Evolutionary conservation across 2,888 invertebrate species (phyloP).

Genomic region (Linnaemya vulpina): DNA sequence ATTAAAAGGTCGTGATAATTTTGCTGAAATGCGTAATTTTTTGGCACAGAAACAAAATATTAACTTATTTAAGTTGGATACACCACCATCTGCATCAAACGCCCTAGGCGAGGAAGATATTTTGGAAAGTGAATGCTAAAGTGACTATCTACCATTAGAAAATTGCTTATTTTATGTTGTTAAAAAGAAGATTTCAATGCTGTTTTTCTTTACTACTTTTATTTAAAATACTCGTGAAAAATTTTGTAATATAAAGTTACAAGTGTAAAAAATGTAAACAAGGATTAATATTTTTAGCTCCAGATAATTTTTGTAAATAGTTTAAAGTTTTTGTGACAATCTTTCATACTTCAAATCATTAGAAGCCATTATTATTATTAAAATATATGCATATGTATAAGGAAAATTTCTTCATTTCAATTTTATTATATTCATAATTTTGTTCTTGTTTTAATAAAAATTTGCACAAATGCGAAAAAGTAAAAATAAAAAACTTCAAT

Average conservation of each 20-base stretch:
- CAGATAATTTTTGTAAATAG: not conserved
- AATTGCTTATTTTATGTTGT: not conserved
- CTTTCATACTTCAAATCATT: not conserved
- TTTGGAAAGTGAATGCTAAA: conserved; percentile 76
- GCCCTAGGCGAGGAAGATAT: conserved; percentile 77
- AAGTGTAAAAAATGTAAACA: not conserved
- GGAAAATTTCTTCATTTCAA: not conserved
- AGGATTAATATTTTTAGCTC: not conserved
- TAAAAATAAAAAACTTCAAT: not conserved
- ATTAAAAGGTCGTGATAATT: conserved; percentile 80
- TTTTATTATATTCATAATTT: not conserved
- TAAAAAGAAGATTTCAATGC: not conserved
- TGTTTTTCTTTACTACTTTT: not conserved
- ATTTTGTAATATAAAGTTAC: not conserved
- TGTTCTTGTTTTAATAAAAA: not conserved
- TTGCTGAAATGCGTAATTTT: conserved; percentile 82
- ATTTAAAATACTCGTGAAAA: not conserved
- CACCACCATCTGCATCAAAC: conserved; percentile 68
- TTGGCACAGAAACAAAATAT: conserved; percentile 81
- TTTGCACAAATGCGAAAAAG: not conserved
- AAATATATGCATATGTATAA: not conserved
- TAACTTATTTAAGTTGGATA: conserved; percentile 79
- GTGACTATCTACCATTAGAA: not conserved
- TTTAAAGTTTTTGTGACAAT: not conserved
- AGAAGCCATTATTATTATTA: not conserved